Percentiles rank a stretch among this genome's conserved stretches.
Conservation (phyloP, 2,113 vertebrate species). For the Lonchura striata region DNA sequence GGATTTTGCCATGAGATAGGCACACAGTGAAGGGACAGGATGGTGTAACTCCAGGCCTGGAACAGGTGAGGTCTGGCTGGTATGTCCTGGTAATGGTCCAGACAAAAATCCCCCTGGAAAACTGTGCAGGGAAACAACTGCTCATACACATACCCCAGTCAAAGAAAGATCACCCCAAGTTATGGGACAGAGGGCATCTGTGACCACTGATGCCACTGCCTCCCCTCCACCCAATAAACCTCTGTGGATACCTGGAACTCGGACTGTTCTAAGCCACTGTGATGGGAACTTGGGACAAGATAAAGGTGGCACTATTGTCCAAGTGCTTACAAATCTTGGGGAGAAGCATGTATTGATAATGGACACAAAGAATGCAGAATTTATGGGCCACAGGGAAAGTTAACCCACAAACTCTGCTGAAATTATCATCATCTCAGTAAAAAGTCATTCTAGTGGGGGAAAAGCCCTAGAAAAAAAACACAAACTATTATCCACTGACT, state of each 20-base stretch:
- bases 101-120: neutral
- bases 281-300: neutral
- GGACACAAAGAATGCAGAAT: neutral
- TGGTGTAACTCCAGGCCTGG: neutral
- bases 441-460: neutral
- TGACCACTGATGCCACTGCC: fast-evolving
- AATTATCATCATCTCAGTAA: neutral
- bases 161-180: neutral
- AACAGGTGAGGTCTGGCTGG: neutral
- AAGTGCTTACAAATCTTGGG: neutral
- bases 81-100: fast-evolving
- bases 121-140: neutral
- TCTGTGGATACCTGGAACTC: neutral
- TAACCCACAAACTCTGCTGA: neutral
- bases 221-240: fast-evolving
- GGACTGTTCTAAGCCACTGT: too few relatives aligned
- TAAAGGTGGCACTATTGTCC: neutral
- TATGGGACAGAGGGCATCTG: too few relatives aligned
- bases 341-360: neutral
- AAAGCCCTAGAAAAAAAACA: fast-evolving
- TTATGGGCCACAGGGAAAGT: neutral
- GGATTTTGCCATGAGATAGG: neutral
- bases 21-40: fast-evolving
- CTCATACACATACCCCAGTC: neutral
- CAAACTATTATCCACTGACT: neutral